These are phyloP conservation scores for Platyura marginata DNA, from an alignment of 1,140 invertebrate species.

Conservation along the genomic window DNA sequence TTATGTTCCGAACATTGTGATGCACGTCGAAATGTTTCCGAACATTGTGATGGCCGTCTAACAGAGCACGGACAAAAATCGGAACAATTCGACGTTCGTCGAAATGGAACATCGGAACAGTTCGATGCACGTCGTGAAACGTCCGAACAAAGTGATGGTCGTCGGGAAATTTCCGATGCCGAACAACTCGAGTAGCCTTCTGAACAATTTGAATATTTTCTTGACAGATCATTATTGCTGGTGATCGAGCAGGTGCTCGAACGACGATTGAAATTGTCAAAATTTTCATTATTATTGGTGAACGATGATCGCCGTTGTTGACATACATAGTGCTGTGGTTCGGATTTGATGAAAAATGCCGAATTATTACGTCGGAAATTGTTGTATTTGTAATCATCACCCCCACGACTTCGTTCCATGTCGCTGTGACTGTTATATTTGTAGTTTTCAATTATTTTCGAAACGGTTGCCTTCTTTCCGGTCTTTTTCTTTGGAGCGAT, in stretches of 20 bases:
- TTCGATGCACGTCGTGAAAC: slow-evolving; percentile 6
- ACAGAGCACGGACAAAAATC: slow-evolving; percentile 20
- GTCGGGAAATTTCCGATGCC: slow-evolving; percentile 10
- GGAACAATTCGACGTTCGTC: slow-evolving; percentile 21
- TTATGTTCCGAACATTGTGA: slow-evolving; percentile 18
- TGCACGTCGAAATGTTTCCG: slow-evolving; percentile 12
- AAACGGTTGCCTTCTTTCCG: slow-evolving; percentile 21
- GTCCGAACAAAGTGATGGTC: slow-evolving; percentile 19
- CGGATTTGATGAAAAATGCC: slow-evolving; percentile 3
- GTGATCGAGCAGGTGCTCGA: slow-evolving; percentile 18
- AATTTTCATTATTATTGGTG: neutral
- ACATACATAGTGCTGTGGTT: neutral
- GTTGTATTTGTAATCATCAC: slow-evolving; percentile 16
- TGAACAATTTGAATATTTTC: slow-evolving; percentile 5
- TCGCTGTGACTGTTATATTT: slow-evolving; percentile 18
- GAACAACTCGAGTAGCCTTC: slow-evolving; percentile 10
- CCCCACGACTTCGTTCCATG: slow-evolving; percentile 19
- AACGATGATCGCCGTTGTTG: slow-evolving; percentile 4
- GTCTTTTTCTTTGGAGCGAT: slow-evolving; percentile 25
- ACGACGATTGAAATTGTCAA: slow-evolving; percentile 7
- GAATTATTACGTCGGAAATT: slow-evolving; percentile 13
- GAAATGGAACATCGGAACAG: slow-evolving; percentile 2
- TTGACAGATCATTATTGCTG: slow-evolving; percentile 2
- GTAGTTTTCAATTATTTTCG: slow-evolving; percentile 23
- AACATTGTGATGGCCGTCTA: slow-evolving; percentile 15